Base-by-base conservation (phyloP, 2,888 invertebrate species). In the Trypoxylon attenuatum region DNA sequence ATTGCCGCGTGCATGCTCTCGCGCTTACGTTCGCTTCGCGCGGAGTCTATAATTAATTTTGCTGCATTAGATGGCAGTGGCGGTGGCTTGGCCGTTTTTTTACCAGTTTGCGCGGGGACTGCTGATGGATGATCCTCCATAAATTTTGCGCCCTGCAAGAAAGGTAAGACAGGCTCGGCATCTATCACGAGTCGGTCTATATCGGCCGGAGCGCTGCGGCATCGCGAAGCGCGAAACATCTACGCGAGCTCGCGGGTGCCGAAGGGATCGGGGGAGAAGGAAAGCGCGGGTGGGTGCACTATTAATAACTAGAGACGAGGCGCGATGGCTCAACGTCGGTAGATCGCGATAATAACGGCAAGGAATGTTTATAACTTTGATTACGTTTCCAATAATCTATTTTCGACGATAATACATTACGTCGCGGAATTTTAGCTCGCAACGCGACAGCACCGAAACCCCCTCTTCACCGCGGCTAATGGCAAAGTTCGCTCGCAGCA, bases 51-150 rank as follows among this genome's bases (percentile, higher is more conserved):
- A 76, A 75, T 76, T 73, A 76, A 75, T 75, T 71, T 63, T 63
- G 38, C 27, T 42, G 67, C 62, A 56, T 66, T 72, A 65, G 73
- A 59, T 15, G 64, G n/a, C 50, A 55, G 19, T 21, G 19, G n/a
- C 8, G 18, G 22, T 39, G 33, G 38, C 39, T 19, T 4, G 25
- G 16, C 15, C 8, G 8, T 51, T 58, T 64, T 54, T 55, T 59
- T 16, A 61, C 60, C 46, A 67, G 43, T 64, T 65, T 73, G 23
- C 61, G 51, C 13, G 33, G 33, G n/a, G 73, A 71, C 74, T 69
- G 76, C 77, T 76, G 76, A 76, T 71, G 76, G 76, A 76, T 76
- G 77, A 73, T 71, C 73, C 73, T 49, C 76, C 76, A 67, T 76
- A 76, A 67, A 77, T 76, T 73, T 67, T 42, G 74, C 77, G 27